These are phyloP conservation scores for Alviniconcha strummeri DNA, from an alignment of 2,888 invertebrate species.

Conservation along the genomic window DNA sequence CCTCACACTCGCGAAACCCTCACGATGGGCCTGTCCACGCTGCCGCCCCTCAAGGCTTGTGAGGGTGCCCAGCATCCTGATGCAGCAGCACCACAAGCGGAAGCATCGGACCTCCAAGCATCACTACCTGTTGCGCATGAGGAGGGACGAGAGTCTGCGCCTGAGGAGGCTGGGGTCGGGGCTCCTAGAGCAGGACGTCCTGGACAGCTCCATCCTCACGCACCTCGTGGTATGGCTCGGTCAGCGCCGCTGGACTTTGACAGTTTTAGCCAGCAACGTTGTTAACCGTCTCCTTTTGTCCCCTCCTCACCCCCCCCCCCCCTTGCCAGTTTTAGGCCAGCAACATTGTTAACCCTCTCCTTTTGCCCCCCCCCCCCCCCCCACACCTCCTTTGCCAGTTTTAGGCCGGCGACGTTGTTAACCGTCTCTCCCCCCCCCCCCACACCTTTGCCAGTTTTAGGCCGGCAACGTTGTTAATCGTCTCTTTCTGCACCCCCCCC, in stretches of 20 bases:
- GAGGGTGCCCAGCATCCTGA: not conserved
- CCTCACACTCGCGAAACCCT: too few species aligned
- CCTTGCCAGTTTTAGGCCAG: too few species aligned
- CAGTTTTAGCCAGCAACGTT: not conserved
- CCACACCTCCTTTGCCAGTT: too few species aligned
- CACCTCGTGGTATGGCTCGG: constrained; percentile 45
- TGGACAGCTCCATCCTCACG: constrained; percentile 59
- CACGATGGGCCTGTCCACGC: constrained; percentile 3
- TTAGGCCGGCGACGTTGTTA: too few species aligned
- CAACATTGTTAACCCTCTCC: too few species aligned
- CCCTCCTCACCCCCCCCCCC: not conserved
- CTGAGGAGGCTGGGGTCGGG: constrained; percentile 61
- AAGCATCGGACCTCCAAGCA: constrained; percentile 18
- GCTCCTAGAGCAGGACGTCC: constrained; percentile 42
- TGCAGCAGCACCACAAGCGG: not conserved
- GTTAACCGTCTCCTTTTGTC: not conserved
- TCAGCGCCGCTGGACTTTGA: not conserved
- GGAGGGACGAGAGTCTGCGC: constrained; percentile 40
- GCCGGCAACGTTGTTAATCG: too few species aligned
- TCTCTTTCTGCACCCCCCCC: too few species aligned
- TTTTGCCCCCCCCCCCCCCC: too few species aligned
- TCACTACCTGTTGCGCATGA: constrained; percentile 46
- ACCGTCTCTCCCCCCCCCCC: too few species aligned
- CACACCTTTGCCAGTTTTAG: too few species aligned
- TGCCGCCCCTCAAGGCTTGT: constrained; percentile 4